Conservation (phyloP, 2,888 invertebrate genomes). For the Crocallis elinguaria region DNA sequence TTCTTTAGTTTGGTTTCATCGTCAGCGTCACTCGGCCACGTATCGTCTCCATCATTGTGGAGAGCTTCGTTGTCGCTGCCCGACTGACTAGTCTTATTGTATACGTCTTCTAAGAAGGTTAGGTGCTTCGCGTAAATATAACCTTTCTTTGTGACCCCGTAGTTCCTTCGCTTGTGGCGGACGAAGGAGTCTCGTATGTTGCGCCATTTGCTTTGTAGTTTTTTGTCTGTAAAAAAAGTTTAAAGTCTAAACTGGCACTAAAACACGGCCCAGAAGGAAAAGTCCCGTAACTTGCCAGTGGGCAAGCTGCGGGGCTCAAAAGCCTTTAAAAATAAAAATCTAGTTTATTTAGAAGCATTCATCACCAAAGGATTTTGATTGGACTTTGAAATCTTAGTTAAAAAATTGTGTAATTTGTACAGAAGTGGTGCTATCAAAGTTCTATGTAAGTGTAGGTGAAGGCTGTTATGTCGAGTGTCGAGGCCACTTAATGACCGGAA, state of each 20-base stretch:
- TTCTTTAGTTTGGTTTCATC: constrained; percentile 49
- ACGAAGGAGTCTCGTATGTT: constrained; percentile 74
- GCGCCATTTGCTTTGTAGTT: constrained; percentile 72
- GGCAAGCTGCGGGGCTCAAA: too few relatives aligned
- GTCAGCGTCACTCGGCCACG: constrained; percentile 49
- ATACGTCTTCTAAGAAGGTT: constrained; percentile 58
- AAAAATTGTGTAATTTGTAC: background rate
- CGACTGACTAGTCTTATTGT: constrained; percentile 49
- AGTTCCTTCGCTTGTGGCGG: constrained; percentile 54
- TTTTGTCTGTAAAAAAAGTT: constrained; percentile 59
- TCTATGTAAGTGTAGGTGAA: constrained; percentile 5
- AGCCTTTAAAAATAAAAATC: too few relatives aligned
- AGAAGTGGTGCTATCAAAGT: background rate
- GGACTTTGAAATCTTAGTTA: too few relatives aligned
- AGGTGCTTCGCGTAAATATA: constrained; percentile 69
- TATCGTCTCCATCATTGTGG: constrained; percentile 43
- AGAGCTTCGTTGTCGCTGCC: constrained; percentile 54
- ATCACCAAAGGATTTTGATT: too few relatives aligned
- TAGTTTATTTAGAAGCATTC: too few relatives aligned
- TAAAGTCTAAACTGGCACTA: background rate
- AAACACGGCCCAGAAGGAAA: background rate
- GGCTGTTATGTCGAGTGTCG: background rate
- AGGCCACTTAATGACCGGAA: constrained; percentile 11
- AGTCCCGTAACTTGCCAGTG: too few relatives aligned
- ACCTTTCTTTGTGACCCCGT: constrained; percentile 45